phyloP scores from a whole-genome alignment of 2,797 vertebrate genomes.

The Gastrophryne carolinensis region DNA sequence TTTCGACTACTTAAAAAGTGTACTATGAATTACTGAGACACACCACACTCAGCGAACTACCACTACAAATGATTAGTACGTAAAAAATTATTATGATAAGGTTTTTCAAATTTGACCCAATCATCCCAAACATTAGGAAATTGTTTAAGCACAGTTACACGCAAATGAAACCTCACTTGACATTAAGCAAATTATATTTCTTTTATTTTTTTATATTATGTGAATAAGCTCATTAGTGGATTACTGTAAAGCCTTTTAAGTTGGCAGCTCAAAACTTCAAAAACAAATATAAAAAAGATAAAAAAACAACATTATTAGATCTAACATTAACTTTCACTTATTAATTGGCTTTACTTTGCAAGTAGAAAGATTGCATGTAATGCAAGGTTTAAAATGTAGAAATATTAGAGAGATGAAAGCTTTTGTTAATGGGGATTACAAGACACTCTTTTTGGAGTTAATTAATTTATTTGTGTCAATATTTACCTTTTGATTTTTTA shows the following conservation, averaged over 20 bases:
- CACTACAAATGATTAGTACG: too few species aligned
- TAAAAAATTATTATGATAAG: neutral
- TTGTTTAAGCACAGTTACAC: constrained; percentile 14
- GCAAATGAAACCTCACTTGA: constrained; percentile 38
- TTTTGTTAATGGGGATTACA: constrained; percentile 48
- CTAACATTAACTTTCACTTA: constrained; percentile 53
- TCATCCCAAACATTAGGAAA: neutral
- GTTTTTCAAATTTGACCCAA: neutral
- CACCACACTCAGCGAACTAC: too few species aligned
- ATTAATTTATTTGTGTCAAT: constrained; percentile 51
- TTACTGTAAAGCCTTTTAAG: constrained; percentile 53
- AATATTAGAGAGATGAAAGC: constrained; percentile 38
- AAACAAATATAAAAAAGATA: constrained; percentile 51
- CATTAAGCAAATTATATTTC: constrained; percentile 40
- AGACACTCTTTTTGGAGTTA: constrained; percentile 46
- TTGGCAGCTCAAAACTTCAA: constrained; percentile 49
- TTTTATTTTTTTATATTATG: constrained; percentile 37
- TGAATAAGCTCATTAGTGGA: constrained; percentile 54
- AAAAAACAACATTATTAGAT: constrained; percentile 53
- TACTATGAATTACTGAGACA: too few species aligned
- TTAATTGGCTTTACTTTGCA: constrained; percentile 43
- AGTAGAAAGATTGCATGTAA: constrained; percentile 21
- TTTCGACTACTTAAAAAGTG: too few species aligned
- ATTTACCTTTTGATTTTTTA: constrained; percentile 50
- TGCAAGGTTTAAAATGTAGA: constrained; percentile 41